Percentiles rank a stretch among this genome's conserved stretches.
phyloP scores from a whole-genome alignment of 2,797 vertebrate genomes.

The Meda fulgida region DNA sequence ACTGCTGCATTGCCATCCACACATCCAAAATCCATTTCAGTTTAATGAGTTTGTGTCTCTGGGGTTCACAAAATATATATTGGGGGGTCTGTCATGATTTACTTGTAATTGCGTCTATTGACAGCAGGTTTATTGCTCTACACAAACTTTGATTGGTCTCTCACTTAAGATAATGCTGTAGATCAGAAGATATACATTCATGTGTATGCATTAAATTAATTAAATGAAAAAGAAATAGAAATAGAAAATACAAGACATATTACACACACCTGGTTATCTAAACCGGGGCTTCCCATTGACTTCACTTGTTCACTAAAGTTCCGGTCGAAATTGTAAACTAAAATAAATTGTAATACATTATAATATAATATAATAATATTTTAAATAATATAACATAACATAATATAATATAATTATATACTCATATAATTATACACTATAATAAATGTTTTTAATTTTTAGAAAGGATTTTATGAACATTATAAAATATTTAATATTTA shows the following conservation, averaged over 20 bases:
- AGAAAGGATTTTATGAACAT: no score
- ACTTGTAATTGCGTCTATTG: conserved; percentile 42
- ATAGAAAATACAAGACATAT: not conserved
- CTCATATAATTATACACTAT: no score
- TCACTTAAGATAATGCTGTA: not conserved
- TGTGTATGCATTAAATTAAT: not conserved
- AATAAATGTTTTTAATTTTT: no score
- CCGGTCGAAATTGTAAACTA: no score
- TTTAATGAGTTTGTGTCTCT: conserved; percentile 33
- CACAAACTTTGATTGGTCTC: conserved; percentile 1
- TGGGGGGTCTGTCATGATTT: no score
- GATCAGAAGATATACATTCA: not conserved
- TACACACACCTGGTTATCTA: not conserved
- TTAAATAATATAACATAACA: not conserved
- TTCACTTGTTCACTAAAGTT: not conserved
- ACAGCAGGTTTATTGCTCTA: conserved; percentile 5
- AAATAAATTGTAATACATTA: not conserved
- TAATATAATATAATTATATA: not conserved
- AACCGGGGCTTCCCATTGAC: not conserved
- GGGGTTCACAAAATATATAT: conserved; percentile 13
- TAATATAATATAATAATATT: not conserved
- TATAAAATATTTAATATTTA: no score
- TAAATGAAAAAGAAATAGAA: not conserved
- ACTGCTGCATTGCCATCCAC: conserved; percentile 25
- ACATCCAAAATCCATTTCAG: conserved; percentile 30